Evolutionary conservation across 2,888 invertebrate genomes (phyloP).

Genomic region (Trichopria drosophilae): DNA sequence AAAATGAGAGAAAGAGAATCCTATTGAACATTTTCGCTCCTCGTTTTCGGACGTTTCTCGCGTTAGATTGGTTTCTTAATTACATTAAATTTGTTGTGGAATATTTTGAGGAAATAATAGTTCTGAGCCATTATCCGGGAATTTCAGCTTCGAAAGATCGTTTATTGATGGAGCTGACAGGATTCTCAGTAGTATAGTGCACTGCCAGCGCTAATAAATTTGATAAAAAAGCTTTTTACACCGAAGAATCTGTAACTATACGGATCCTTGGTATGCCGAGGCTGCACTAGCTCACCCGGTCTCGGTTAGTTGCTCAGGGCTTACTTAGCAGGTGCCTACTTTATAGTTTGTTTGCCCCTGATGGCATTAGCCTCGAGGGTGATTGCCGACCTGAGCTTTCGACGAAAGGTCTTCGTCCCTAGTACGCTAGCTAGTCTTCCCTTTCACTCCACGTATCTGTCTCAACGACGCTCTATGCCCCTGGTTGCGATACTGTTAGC

Average conservation of each 20-base stretch:
- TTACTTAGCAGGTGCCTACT: slow-evolving; percentile 52
- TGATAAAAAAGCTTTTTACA: no score
- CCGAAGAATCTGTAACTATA: slow-evolving; percentile 19
- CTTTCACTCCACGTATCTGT: slow-evolving; percentile 37
- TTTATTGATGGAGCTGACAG: no score
- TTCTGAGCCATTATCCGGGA: no score
- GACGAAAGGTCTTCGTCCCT: slow-evolving; percentile 34
- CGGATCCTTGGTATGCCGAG: slow-evolving; percentile 42
- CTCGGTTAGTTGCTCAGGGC: slow-evolving; percentile 49
- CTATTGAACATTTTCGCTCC: no score
- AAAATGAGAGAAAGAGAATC: slow-evolving; percentile 42
- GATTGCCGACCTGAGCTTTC: slow-evolving; percentile 47
- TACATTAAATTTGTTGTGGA: no score
- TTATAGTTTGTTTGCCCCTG: slow-evolving; percentile 55
- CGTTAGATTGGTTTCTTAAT: no score
- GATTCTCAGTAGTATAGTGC: no score
- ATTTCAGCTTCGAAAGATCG: no score
- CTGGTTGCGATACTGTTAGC: slow-evolving; percentile 48
- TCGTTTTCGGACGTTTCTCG: no score
- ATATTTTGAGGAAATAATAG: no score
- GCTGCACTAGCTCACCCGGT: slow-evolving; percentile 42
- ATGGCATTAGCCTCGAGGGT: slow-evolving; percentile 53
- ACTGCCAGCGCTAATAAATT: no score
- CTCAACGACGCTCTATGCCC: slow-evolving; percentile 41
- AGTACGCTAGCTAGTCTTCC: slow-evolving; percentile 28